phyloP scores from a whole-genome alignment of 2,888 invertebrate genomes.

The Ashinkailepas kermadecensis region DNA sequence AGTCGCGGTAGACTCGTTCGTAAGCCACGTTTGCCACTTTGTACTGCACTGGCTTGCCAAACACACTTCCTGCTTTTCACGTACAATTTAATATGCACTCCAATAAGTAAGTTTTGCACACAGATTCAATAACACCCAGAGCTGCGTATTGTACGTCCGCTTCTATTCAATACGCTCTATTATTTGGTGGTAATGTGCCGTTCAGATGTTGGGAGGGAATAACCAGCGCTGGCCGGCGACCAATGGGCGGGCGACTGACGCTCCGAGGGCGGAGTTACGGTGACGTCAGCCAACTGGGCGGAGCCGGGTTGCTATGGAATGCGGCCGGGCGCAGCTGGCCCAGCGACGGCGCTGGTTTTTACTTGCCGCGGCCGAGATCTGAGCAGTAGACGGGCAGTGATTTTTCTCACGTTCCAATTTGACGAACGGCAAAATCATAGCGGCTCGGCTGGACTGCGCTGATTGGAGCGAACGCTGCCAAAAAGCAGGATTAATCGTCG shows the following conservation, averaged over 20 bases:
- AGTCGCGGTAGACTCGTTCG: slow-evolving; percentile 24
- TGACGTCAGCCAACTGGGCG: slow-evolving; percentile 12
- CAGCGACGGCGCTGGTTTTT: not conserved
- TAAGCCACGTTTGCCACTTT: slow-evolving; percentile 25
- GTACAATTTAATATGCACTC: slow-evolving; percentile 24
- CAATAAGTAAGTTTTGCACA: slow-evolving; percentile 23
- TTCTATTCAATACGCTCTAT: slow-evolving; percentile 24
- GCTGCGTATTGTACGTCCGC: slow-evolving; percentile 21
- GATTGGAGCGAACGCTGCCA: not conserved
- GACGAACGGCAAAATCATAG: slow-evolving; percentile 12
- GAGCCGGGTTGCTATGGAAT: slow-evolving; percentile 1
- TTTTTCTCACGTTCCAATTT: slow-evolving; percentile 22
- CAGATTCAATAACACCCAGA: slow-evolving; percentile 22
- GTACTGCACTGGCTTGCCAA: slow-evolving; percentile 17
- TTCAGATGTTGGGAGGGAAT: slow-evolving; percentile 23
- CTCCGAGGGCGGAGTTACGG: not conserved
- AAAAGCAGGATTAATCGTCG: not conserved
- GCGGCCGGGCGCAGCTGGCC: not conserved
- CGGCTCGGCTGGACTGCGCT: not conserved
- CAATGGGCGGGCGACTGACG: not conserved
- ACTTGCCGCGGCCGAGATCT: not conserved
- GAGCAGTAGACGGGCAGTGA: not conserved
- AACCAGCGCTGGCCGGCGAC: slow-evolving; percentile 1
- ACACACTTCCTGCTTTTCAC: slow-evolving; percentile 19
- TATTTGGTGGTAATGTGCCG: slow-evolving; percentile 25